These are phyloP conservation scores for Nematolebias whitei DNA, from an alignment of 2,113 vertebrate species.

Conservation along the genomic window DNA sequence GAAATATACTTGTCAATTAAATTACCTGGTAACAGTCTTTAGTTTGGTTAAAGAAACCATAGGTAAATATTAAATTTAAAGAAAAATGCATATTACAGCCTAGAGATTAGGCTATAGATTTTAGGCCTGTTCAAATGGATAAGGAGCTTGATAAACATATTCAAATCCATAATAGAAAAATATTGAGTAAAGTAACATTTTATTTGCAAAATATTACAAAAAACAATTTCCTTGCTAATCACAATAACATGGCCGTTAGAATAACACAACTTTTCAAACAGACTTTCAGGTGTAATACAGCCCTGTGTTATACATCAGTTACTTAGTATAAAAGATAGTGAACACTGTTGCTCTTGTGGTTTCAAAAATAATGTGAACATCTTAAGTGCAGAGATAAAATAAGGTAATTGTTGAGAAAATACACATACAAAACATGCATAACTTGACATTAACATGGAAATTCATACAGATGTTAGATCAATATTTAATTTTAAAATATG, in stretches of 20 bases:
- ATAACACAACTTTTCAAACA: not conserved
- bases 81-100: not conserved
- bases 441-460: not conserved
- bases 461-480: not conserved
- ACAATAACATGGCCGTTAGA: not conserved
- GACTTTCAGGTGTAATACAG: not conserved
- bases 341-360: not conserved
- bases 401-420: not conserved
- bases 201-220: not conserved
- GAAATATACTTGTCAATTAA: not conserved
- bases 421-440: not conserved
- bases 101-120: not conserved
- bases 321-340: not conserved
- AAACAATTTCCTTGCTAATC: not conserved
- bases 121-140: not conserved
- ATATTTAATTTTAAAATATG: not conserved
- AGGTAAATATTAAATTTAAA: not conserved
- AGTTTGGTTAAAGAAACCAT: not conserved
- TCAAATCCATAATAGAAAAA: not conserved
- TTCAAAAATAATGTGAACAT: not conserved
- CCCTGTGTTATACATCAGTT: not conserved
- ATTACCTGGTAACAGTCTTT: not conserved
- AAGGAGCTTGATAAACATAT: not conserved
- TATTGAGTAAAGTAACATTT: not conserved
- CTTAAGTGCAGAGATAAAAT: not conserved